Evolutionary conservation across 1,140 invertebrate species (phyloP), one percentile per base, ranked within the genome.

Genomic region (Calliphora vicina): DNA sequence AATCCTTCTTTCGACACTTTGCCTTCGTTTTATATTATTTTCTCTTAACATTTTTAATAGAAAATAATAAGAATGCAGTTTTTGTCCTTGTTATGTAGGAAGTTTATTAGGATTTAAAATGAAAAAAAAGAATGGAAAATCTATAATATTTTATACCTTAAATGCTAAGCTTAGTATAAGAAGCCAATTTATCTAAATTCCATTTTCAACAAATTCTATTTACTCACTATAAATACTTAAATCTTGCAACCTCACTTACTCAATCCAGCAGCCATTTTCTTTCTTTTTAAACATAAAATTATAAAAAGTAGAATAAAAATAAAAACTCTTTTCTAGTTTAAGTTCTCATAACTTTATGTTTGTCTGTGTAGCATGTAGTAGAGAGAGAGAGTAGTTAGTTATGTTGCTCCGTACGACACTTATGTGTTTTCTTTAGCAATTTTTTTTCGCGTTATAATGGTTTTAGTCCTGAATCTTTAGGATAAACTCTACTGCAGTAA

Each of bases 81-180:
- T 67, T 67, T 67, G 20, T 67, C n/a, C 57, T 67, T 9, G 2
- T 67, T 20, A 20, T 23, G 17, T 20, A 67, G 20, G 20, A 20
- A 67, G n/a, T 67, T 67, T 67, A 67, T 67, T 67, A 67, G 20
- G 57, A 67, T 67, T 67, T 67, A 67, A 67, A 67, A 57, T 15
- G 12, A 35, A 29, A 29, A 29, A 29, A 29, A 29, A 29, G 8
- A 29, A 29, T 3, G n/a, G 23, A 2, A 67, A 67, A 23, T 67
- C 57, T 67, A 67, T 67, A 67, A 67, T 67, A 35, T 67, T 67
- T 67, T 67, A 67, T 67, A 67, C 13, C 57, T 67, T 67, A 67
- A 67, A 67, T 67, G 57, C 17, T 67, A 67, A 67, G 57, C 57
- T 23, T 67, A 67, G n/a, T 67, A n/a, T 67, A 67, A 23, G 57